Conservation (phyloP, 2,113 vertebrate genomes). For the Bufo gargarizans region DNA sequence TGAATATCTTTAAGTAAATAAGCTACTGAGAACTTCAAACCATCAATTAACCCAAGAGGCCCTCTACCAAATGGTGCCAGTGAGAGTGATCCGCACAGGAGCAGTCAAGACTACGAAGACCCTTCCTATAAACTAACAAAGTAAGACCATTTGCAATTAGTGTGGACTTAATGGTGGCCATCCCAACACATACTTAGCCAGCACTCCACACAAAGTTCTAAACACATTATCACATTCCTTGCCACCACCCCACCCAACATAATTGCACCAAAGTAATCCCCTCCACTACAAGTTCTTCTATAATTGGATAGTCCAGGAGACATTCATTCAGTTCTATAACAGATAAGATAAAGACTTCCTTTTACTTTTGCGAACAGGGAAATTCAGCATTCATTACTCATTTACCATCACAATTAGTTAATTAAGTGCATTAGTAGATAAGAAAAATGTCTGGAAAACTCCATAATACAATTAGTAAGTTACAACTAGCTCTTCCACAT, state of each 20-base stretch:
- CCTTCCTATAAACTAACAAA: constrained; percentile 27
- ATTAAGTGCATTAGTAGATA: constrained; percentile 42
- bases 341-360: constrained; percentile 51
- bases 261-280: constrained; percentile 45
- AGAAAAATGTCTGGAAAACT: background rate
- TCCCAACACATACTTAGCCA: constrained; percentile 28
- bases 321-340: background rate
- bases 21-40: constrained; percentile 28
- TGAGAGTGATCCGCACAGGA: constrained; percentile 24
- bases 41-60: constrained; percentile 40
- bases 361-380: constrained; percentile 46
- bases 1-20: constrained; percentile 30
- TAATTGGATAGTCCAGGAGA: constrained; percentile 44
- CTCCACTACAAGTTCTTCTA: constrained; percentile 1
- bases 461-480: constrained; percentile 35
- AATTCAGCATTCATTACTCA: background rate
- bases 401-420: constrained; percentile 34
- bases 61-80: constrained; percentile 47
- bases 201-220: constrained; percentile 22
- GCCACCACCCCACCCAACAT: constrained; percentile 44
- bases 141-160: constrained; percentile 37
- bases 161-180: constrained; percentile 15
- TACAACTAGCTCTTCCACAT: background rate
- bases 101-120: constrained; percentile 1
- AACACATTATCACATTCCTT: constrained; percentile 56